Conservation (phyloP, 2,797 vertebrate species). For the Sebastes cheni region DNA sequence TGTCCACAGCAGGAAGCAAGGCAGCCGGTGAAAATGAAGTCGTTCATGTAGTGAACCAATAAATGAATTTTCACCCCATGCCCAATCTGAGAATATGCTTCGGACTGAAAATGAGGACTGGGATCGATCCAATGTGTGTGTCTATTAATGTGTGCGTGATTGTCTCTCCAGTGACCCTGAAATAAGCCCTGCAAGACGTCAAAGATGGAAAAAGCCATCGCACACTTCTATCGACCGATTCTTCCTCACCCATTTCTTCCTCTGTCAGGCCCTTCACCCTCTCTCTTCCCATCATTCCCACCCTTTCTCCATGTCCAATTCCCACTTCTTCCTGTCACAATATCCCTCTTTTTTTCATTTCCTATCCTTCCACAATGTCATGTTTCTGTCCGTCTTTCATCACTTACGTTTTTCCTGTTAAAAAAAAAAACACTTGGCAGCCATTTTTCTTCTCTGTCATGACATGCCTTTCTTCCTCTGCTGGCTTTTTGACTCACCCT, state of each 20-base stretch:
- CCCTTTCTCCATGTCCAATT: not conserved
- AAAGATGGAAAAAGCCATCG: conserved; percentile 45
- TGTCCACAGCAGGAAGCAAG: conserved; percentile 39
- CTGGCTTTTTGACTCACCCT: conserved; percentile 4
- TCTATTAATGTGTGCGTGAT: not conserved
- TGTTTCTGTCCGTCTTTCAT: conserved; percentile 18
- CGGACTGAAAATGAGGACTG: conserved; percentile 40
- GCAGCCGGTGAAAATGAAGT: conserved; percentile 40
- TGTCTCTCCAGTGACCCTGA: conserved; percentile 40
- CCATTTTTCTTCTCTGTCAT: conserved; percentile 21
- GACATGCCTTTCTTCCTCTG: conserved; percentile 13
- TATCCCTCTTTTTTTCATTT: not conserved
- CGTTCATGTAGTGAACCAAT: conserved; percentile 42
- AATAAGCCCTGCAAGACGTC: conserved; percentile 13
- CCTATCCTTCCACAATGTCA: not conserved
- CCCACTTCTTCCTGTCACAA: not conserved
- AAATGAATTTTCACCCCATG: conserved; percentile 47
- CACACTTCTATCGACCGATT: conserved; percentile 27
- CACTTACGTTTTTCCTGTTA: not conserved
- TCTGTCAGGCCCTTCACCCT: not conserved
- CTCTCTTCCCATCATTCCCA: not conserved
- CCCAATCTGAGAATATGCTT: conserved; percentile 36
- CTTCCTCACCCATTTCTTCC: not conserved
- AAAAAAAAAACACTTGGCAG: conserved; percentile 3
- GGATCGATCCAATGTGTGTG: conserved; percentile 33